Conservation (phyloP, 2,113 vertebrate genomes). For the Tautogolabrus adspersus region DNA sequence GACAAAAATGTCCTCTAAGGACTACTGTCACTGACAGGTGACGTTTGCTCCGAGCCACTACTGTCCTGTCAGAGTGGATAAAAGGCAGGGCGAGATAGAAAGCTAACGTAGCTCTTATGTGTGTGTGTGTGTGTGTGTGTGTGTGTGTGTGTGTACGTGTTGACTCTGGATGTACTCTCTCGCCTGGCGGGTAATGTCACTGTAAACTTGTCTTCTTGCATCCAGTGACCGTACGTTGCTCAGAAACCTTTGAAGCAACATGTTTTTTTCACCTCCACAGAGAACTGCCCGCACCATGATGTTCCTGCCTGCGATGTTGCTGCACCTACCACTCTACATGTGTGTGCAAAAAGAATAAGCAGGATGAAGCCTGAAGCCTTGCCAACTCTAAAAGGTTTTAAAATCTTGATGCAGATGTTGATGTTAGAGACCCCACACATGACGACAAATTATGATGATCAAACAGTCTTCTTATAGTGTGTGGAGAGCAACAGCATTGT, state of each 20-base stretch:
- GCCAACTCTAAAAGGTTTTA: too few species aligned
- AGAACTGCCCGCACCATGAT: background rate
- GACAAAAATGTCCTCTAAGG: slow-evolving; percentile 9
- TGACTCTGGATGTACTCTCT: background rate
- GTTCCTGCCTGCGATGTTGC: slow-evolving; percentile 9
- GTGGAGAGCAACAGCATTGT: too few species aligned
- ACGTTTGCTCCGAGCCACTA: slow-evolving; percentile 42
- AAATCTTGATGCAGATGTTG: too few species aligned
- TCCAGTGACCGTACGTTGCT: slow-evolving; percentile 45
- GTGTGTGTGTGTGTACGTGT: background rate
- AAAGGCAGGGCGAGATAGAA: slow-evolving; percentile 17
- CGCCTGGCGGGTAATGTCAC: slow-evolving; percentile 54
- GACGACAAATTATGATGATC: too few species aligned
- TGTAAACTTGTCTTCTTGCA: slow-evolving; percentile 58
- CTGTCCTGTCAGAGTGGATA: slow-evolving; percentile 29
- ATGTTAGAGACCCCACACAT: too few species aligned
- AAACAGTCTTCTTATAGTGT: too few species aligned
- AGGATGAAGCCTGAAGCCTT: background rate
- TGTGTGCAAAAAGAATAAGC: slow-evolving; percentile 10
- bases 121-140: slow-evolving; percentile 11
- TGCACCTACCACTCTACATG: background rate
- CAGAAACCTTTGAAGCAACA: slow-evolving; percentile 15
- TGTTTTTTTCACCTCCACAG: slow-evolving; percentile 24
- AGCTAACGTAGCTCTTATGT: slow-evolving; percentile 14
- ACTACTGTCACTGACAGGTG: slow-evolving; percentile 44